A percentile compares a stretch with the other conserved stretches of the same genome.
Evolutionary conservation across 2,888 invertebrate species (phyloP).

Genomic region (Apodemia duryi): DNA sequence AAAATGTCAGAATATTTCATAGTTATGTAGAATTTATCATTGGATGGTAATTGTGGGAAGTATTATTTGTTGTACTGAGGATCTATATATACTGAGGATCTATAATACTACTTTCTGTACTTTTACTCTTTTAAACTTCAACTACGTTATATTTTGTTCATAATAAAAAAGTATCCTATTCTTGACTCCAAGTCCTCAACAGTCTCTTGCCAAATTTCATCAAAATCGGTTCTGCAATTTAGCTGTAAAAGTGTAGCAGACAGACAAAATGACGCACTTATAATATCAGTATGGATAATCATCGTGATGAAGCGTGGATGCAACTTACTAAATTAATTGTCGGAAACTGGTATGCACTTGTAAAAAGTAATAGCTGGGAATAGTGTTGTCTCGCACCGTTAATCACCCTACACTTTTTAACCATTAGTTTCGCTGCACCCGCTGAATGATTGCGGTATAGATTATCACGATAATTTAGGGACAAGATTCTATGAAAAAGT

Average conservation of each 20-base stretch:
- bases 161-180: too few relatives aligned
- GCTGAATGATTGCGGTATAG: slow-evolving; percentile 13
- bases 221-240: too few relatives aligned
- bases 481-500: not conserved
- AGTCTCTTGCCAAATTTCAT: too few relatives aligned
- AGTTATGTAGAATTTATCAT: slow-evolving; percentile 59
- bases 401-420: slow-evolving; percentile 1
- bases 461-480: slow-evolving; percentile 1
- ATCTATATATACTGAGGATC: too few relatives aligned
- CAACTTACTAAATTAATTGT: not conserved
- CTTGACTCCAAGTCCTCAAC: too few relatives aligned
- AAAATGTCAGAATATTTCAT: slow-evolving; percentile 67
- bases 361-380: not conserved
- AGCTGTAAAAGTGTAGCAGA: too few relatives aligned
- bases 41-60: not conserved
- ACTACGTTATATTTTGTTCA: too few relatives aligned
- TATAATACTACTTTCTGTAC: too few relatives aligned
- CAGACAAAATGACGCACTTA: too few relatives aligned
- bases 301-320: not conserved
- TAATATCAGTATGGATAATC: too few relatives aligned
- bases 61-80: not conserved
- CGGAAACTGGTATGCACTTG: slow-evolving; percentile 22
- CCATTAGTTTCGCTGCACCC: slow-evolving; percentile 13
- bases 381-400: slow-evolving; percentile 8
- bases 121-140: too few relatives aligned